Conservation (phyloP, 2,888 invertebrate genomes). For the Eupithecia abbreviata region DNA sequence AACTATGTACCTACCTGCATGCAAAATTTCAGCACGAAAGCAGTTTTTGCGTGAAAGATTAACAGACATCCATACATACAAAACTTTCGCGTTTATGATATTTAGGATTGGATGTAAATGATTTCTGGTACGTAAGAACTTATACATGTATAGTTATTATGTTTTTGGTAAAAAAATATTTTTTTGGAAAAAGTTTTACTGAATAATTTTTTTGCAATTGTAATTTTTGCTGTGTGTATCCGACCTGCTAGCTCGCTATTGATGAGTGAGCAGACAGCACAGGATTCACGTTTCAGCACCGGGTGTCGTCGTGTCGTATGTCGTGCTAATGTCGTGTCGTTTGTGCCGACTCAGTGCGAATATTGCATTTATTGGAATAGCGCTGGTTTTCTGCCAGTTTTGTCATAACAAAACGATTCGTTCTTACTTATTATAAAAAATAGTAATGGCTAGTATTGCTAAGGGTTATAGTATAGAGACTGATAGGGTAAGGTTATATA, state of each 20-base stretch:
- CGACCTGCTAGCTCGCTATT: conserved; percentile 9
- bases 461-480: no score
- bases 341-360: conserved; percentile 3
- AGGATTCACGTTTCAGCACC: conserved; percentile 5
- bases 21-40: no score
- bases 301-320: conserved; percentile 2
- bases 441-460: background rate
- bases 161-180: no score
- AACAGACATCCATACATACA: no score
- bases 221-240: background rate
- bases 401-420: background rate
- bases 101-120: no score
- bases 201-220: background rate
- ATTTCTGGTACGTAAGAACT: no score
- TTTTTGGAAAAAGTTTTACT: background rate
- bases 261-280: conserved; percentile 8
- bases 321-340: background rate
- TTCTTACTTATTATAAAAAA: background rate
- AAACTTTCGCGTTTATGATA: no score
- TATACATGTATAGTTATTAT: no score
- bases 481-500: no score
- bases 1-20: no score
- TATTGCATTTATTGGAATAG: conserved; percentile 8
- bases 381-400: background rate
- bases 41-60: no score